Evolutionary conservation across 2,888 invertebrate species (phyloP), one percentile per base, ranked within the genome.

Genomic region (Watsonalla binaria): DNA sequence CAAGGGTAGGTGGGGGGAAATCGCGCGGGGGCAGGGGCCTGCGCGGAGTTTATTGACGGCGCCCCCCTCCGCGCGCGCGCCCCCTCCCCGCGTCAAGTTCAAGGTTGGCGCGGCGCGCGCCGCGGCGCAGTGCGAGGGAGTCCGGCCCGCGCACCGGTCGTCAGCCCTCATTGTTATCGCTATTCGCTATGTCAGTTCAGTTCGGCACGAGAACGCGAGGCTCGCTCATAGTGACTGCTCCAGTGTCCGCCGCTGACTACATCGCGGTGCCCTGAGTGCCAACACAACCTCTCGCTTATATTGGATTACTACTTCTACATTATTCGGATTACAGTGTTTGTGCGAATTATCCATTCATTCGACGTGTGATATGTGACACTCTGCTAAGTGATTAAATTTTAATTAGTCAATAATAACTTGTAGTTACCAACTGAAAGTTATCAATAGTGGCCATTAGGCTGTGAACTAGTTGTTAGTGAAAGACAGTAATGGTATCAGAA

Each of bases 21-120:
- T 66, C 66, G 73, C 61, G 79, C 76, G 82, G 87, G 86, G 85
- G 83, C 83, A 84, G 84, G 76, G 82, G 78, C 82, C 83, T 87
- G 88, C 86, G 87, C 88, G 86, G 87, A 84, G 86, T 84, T 83
- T 85, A 90, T 87, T 86, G 89, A 87, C 86, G 90, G 89, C 82
- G 71, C 84, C 81, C 82, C 83, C 80, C 82, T 78, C 82, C 81
- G 77, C 73, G 72, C 76, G 74, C 82, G 80, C 79, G 79, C 80
- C 78, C 80, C 80, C 88, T 81, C 80, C 82, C 82, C 84, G 78
- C 86, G 76, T 88, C 90, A 91, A 92, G 92, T 92, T 92, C 92
- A 92, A 92, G 92, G 92, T 89, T 90, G 90, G 92, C 90, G 83
- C 88, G 90, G 91, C 91, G 86, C 91, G 92, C 90, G 92, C 84